phyloP scores from a whole-genome alignment of 1,140 invertebrate genomes.

The Eumaeus atala region DNA sequence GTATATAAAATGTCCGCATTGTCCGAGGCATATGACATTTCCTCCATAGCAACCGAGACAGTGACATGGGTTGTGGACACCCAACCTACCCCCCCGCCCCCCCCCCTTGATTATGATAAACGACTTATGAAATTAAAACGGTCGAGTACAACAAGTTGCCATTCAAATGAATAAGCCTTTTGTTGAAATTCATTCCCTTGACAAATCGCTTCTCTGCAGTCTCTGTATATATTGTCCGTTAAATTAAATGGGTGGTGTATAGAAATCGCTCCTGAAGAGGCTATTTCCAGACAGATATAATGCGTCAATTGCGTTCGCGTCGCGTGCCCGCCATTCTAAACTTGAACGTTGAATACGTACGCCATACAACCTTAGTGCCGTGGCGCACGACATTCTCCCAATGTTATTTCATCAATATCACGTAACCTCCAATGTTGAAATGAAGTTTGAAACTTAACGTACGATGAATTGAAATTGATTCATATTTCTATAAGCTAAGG shows the following conservation, averaged over 20 bases:
- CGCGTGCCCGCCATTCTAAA: slow-evolving; percentile 39
- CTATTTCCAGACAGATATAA: slow-evolving; percentile 55
- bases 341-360: slow-evolving; percentile 23
- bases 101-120: slow-evolving; percentile 70
- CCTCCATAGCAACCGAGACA: slow-evolving; percentile 48
- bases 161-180: slow-evolving; percentile 68
- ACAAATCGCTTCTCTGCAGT: slow-evolving; percentile 64
- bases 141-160: slow-evolving; percentile 65
- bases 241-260: slow-evolving; percentile 59
- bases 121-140: slow-evolving; percentile 74
- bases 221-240: slow-evolving; percentile 58
- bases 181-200: slow-evolving; percentile 70
- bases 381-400: slow-evolving; percentile 3
- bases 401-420: neutral
- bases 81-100: slow-evolving; percentile 26
- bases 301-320: slow-evolving; percentile 54
- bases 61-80: slow-evolving; percentile 63
- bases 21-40: slow-evolving; percentile 61
- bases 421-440: too few species aligned
- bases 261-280: slow-evolving; percentile 57
- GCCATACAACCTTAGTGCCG: neutral
- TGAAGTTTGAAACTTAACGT: too few species aligned
- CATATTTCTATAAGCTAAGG: too few species aligned
- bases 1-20: slow-evolving; percentile 44
- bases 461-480: too few species aligned